These are phyloP conservation scores for Drosophila stalkeri DNA, from an alignment of 2,888 invertebrate genomes.

Conservation along the genomic window DNA sequence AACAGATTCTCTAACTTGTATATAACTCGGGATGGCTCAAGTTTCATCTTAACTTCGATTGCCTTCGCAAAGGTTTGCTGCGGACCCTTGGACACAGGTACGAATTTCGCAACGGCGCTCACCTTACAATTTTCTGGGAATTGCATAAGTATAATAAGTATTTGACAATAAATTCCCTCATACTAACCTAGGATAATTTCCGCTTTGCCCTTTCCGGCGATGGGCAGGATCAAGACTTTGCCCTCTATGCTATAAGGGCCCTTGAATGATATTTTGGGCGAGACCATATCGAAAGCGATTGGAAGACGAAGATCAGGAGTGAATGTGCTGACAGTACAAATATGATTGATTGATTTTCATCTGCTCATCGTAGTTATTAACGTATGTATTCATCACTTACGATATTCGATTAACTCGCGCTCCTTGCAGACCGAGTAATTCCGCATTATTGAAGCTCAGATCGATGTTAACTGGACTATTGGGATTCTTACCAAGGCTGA, in stretches of 20 bases:
- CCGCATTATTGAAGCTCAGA: conserved; percentile 76
- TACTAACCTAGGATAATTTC: conserved; percentile 69
- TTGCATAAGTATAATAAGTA: background rate
- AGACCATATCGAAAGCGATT: conserved; percentile 58
- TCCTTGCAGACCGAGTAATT: conserved; percentile 72
- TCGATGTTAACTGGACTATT: conserved; percentile 82
- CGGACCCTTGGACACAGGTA: conserved; percentile 55
- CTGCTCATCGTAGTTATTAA: background rate
- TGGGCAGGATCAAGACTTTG: conserved; percentile 77
- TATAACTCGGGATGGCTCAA: conserved; percentile 62
- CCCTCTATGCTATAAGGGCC: conserved; percentile 82
- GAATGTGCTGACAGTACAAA: conserved; percentile 65
- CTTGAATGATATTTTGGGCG: conserved; percentile 68
- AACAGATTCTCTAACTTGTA: conserved; percentile 83
- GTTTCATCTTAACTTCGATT: conserved; percentile 45
- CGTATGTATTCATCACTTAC: conserved; percentile 53
- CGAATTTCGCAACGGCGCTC: conserved; percentile 39
- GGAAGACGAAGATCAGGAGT: conserved; percentile 50
- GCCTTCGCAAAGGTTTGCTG: conserved; percentile 58
- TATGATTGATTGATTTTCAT: background rate
- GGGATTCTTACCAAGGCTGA: conserved; percentile 73
- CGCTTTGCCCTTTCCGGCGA: conserved; percentile 75
- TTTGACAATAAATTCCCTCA: too few species aligned
- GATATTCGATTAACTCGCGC: conserved; percentile 47
- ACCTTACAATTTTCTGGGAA: conserved; percentile 44